These are phyloP conservation scores for Rhyacophila evoluta DNA, from an alignment of 2,888 invertebrate species.

Conservation along the genomic window DNA sequence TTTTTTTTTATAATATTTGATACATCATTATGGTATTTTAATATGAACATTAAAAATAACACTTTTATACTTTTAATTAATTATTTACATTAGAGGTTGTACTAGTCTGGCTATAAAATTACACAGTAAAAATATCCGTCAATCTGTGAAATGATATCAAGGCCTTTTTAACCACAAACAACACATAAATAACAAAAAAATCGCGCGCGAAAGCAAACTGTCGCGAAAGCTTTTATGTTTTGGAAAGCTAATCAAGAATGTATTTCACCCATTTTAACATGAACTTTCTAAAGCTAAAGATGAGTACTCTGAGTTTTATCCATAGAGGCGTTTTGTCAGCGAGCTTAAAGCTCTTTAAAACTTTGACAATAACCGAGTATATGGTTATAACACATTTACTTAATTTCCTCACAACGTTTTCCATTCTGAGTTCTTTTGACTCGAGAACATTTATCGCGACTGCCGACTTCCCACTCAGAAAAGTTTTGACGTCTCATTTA, in stretches of 20 bases:
- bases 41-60: too few species aligned
- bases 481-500: slow-evolving; percentile 22
- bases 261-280: slow-evolving; percentile 7
- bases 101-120: too few species aligned
- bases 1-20: too few species aligned
- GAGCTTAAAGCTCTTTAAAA: slow-evolving; percentile 37
- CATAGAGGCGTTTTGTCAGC: slow-evolving; percentile 38
- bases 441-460: slow-evolving; percentile 15
- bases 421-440: slow-evolving; percentile 33
- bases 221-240: background rate
- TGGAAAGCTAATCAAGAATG: slow-evolving; percentile 17
- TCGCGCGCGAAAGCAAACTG: background rate
- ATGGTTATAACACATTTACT: slow-evolving; percentile 39
- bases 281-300: slow-evolving; percentile 17
- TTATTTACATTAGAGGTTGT: too few species aligned
- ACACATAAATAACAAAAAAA: slow-evolving; percentile 18
- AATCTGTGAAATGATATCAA: background rate
- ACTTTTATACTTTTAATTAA: too few species aligned
- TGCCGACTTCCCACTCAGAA: slow-evolving; percentile 6
- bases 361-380: slow-evolving; percentile 49
- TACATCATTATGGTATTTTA: too few species aligned
- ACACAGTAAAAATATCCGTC: too few species aligned
- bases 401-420: slow-evolving; percentile 42
- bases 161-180: background rate
- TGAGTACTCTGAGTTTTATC: background rate